Base-by-base conservation (phyloP, 1,140 invertebrate species). In the Andricus grossulariae region DNA sequence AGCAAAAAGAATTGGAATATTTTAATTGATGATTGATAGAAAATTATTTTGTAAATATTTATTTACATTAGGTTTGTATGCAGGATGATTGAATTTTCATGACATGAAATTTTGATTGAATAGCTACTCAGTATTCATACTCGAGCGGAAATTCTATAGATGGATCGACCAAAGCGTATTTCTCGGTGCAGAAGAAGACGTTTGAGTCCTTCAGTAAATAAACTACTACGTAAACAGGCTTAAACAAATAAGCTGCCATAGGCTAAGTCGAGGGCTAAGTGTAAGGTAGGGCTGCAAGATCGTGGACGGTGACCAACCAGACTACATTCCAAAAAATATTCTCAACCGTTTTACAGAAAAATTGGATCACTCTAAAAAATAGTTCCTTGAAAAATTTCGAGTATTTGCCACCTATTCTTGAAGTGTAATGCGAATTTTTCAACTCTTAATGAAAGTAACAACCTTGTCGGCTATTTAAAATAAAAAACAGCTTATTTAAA, bases 161-260 rank as follows among this genome's bases (percentile, higher is more conserved):
- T 66, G 60, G 25, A 66, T 66, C 39, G 21, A 21, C 55, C 8
- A 32, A 21, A 57, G 19, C 13, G 55, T 32, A 66, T 39, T 66
- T 66, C 60, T 66, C 39, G 60, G 39, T 66, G 60, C 60, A 39
- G 60, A 32, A 66, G 13, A 66, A 66, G 57, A 32, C 32, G 57
- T 25, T 60, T 12, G 19, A 66, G 57, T 66, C 57, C 32, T 39
- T 66, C 32, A 39, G 32, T 66, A 66, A 66, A 66, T 66, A 66
- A 66, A 66, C 60, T 66, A 66, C 60, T 66, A 25, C 25, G 60
- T 66, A 66, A 66, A 66, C 60, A 66, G 60, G 25, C 60, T 45
- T 66, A 32, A 66, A 66, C 60, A 66, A 66, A 66, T 66, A 66
- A 66, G 15, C 60, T 66, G 25, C 60, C 32, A 66, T 39, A 66